These are phyloP conservation scores for Bombyx mandarina DNA, from an alignment of 1,140 invertebrate species.

Conservation along the genomic window DNA sequence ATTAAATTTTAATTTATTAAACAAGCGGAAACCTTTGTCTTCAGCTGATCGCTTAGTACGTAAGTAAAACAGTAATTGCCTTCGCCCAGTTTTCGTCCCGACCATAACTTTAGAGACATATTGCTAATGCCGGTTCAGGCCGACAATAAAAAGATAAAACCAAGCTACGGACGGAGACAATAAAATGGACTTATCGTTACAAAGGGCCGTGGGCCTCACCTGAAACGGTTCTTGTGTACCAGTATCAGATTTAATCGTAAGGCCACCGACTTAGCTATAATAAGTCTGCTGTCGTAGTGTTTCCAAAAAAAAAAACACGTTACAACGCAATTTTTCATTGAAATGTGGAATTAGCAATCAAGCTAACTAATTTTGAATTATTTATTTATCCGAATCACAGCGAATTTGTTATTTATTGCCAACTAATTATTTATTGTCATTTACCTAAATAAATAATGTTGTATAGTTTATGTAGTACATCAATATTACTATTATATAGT, in stretches of 20 bases:
- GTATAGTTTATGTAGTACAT: too few relatives aligned
- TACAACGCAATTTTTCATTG: too few relatives aligned
- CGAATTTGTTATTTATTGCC: too few relatives aligned
- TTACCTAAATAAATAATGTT: too few relatives aligned
- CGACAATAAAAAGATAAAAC: conserved; percentile 53
- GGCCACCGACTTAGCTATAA: too few relatives aligned
- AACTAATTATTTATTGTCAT: too few relatives aligned
- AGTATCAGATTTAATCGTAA: conserved; percentile 18
- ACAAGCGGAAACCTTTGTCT: neutral
- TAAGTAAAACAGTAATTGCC: conserved; percentile 21
- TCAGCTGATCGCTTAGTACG: neutral
- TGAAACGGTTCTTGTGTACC: conserved; percentile 20
- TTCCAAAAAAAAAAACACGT: neutral
- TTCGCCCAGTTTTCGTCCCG: conserved; percentile 21
- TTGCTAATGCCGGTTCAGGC: conserved; percentile 39
- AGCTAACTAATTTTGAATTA: too few relatives aligned
- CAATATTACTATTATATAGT: too few relatives aligned
- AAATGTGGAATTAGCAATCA: too few relatives aligned
- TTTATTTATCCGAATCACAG: too few relatives aligned
- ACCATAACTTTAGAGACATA: conserved; percentile 34
- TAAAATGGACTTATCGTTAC: conserved; percentile 51
- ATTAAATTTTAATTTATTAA: neutral
- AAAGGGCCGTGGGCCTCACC: conserved; percentile 25
- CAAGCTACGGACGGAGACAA: conserved; percentile 32
- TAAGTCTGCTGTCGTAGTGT: neutral